Conservation (phyloP, 2,797 vertebrate genomes). For the Triplophysa yarkandensis region DNA sequence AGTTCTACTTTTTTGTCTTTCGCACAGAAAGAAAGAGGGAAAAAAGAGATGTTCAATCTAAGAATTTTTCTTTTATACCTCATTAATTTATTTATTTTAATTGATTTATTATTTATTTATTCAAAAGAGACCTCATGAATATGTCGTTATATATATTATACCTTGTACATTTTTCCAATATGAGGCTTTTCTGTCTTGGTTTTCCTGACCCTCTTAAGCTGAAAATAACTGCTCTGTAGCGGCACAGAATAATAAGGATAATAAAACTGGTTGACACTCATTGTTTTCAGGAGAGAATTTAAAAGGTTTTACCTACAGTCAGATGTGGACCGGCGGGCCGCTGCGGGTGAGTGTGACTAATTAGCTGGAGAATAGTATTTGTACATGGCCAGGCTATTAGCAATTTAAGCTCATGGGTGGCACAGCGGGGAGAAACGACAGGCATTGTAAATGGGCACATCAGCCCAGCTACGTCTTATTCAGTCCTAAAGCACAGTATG, state of each 20-base stretch:
- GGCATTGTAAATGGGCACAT: slow-evolving; percentile 69
- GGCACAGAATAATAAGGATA: slow-evolving; percentile 44
- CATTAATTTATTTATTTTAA: too few species aligned
- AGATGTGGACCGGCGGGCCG: slow-evolving; percentile 39
- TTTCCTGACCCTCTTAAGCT: slow-evolving; percentile 55
- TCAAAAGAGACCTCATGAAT: slow-evolving; percentile 1
- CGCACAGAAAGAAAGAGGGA: neutral
- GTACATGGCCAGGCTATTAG: slow-evolving; percentile 79
- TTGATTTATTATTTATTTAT: slow-evolving; percentile 3
- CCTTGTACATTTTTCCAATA: slow-evolving; percentile 65
- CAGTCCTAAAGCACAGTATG: slow-evolving; percentile 43
- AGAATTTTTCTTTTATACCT: too few species aligned
- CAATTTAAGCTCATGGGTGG: slow-evolving; percentile 75
- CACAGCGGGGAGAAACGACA: slow-evolving; percentile 75
- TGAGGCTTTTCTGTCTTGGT: slow-evolving; percentile 54
- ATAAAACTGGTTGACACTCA: slow-evolving; percentile 73
- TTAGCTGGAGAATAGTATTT: slow-evolving; percentile 76
- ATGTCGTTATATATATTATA: neutral
- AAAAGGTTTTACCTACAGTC: slow-evolving; percentile 59
- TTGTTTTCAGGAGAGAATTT: slow-evolving; percentile 76
- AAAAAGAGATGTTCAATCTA: neutral
- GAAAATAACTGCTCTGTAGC: slow-evolving; percentile 46
- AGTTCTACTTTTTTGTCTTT: too few species aligned
- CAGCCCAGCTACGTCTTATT: slow-evolving; percentile 51
- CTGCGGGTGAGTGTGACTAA: slow-evolving; percentile 75